Percentiles rank a stretch among this genome's conserved stretches.
Conservation (phyloP, 2,888 invertebrate genomes). For the Syritta pipiens region DNA sequence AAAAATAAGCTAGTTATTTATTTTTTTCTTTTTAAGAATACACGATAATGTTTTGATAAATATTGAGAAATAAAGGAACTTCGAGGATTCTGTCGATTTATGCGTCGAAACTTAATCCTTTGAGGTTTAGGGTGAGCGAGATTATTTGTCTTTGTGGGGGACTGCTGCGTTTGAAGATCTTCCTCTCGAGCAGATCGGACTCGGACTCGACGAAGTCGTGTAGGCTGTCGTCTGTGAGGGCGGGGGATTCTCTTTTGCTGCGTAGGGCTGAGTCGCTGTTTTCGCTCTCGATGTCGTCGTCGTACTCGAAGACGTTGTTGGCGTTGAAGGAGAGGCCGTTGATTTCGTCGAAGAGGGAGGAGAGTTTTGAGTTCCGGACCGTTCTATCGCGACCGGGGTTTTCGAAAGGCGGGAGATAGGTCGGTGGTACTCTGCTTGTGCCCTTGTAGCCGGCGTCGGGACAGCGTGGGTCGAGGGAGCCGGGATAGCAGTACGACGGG, state of each 20-base stretch:
- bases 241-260: neutral
- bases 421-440: constrained; percentile 74
- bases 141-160: constrained; percentile 30
- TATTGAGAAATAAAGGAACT: constrained; percentile 41
- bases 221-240: neutral
- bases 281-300: constrained; percentile 70
- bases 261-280: neutral
- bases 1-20: too few relatives aligned
- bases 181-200: constrained; percentile 34
- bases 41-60: constrained; percentile 13
- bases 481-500: constrained; percentile 75
- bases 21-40: constrained; percentile 17
- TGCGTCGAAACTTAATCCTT: constrained; percentile 25
- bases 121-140: constrained; percentile 37
- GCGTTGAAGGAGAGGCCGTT: constrained; percentile 73
- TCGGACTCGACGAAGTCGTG: constrained; percentile 3
- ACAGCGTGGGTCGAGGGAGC: constrained; percentile 77
- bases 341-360: constrained; percentile 74
- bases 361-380: constrained; percentile 72
- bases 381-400: constrained; percentile 73
- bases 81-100: neutral
- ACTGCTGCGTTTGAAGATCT: constrained; percentile 30
- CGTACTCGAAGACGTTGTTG: constrained; percentile 73
- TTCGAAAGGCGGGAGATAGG: constrained; percentile 75
- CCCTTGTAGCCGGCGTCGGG: constrained; percentile 73